phyloP scores from a whole-genome alignment of 2,113 vertebrate genomes.

The Heterotis niloticus region DNA sequence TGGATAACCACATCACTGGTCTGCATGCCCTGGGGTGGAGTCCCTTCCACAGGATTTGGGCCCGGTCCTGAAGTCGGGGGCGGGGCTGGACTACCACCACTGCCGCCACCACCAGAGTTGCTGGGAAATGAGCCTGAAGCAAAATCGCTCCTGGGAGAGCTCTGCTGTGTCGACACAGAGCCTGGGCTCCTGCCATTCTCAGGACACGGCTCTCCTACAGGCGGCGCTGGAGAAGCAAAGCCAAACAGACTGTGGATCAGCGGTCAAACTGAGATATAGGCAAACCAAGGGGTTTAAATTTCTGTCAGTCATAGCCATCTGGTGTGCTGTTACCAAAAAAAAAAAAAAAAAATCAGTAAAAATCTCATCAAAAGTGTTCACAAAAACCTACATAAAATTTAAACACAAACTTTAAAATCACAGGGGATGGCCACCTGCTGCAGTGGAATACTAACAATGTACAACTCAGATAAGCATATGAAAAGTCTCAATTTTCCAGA shows the following conservation, averaged over 20 bases:
- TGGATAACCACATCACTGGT: constrained; percentile 87
- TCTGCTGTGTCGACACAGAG: constrained; percentile 90
- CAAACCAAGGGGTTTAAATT: neutral
- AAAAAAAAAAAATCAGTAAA: neutral
- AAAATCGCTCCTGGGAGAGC: constrained; percentile 89
- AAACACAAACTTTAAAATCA: neutral
- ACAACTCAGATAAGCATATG: neutral
- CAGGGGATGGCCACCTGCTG: neutral
- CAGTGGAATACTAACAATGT: neutral
- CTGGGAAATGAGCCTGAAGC: constrained; percentile 72
- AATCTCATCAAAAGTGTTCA: neutral
- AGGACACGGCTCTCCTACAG: constrained; percentile 81
- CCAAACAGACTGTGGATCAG: neutral
- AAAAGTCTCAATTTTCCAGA: neutral
- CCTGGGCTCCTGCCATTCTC: constrained; percentile 93
- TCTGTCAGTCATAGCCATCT: neutral
- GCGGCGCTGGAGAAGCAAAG: constrained; percentile 23
- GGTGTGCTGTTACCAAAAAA: neutral
- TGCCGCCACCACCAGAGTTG: constrained; percentile 47
- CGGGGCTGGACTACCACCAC: constrained; percentile 23
- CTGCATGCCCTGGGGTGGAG: constrained; percentile 68
- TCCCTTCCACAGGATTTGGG: constrained; percentile 65
- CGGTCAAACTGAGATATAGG: neutral
- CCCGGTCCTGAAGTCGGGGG: constrained; percentile 25
- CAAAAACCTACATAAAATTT: constrained; percentile 3